These are phyloP conservation scores for Tangara arthus DNA, from an alignment of 2,797 vertebrate genomes.

Conservation along the genomic window DNA sequence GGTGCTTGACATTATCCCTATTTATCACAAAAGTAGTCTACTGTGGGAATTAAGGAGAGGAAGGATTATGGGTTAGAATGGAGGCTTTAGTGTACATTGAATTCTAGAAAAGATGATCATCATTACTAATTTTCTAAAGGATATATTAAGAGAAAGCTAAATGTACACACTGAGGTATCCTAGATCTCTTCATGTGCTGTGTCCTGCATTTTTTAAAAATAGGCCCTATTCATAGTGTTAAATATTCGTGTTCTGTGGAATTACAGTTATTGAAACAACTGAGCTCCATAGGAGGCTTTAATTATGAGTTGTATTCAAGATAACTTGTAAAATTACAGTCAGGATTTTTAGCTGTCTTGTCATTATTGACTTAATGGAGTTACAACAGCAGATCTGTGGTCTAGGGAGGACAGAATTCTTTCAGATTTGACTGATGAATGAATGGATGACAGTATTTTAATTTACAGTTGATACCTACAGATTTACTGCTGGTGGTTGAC, in stretches of 20 bases:
- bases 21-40: neutral
- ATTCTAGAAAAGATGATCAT: neutral
- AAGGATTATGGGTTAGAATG: neutral
- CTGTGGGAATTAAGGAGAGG: neutral
- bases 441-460: neutral
- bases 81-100: neutral
- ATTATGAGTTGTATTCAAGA: neutral
- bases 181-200: neutral
- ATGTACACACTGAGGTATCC: neutral
- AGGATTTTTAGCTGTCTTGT: neutral
- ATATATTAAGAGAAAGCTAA: neutral
- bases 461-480: neutral
- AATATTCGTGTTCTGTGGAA: fast-evolving
- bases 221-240: neutral
- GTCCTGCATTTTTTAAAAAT: neutral
- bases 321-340: neutral
- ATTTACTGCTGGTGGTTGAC: neutral
- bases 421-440: neutral
- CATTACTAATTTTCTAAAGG: neutral
- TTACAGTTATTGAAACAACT: neutral
- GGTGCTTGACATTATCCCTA: neutral
- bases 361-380: neutral
- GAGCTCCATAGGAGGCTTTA: neutral
- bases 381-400: neutral
- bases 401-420: neutral